Percentiles rank a stretch among this genome's conserved stretches.
phyloP scores from a whole-genome alignment of 2,888 invertebrate genomes.

The Chymomyza amoena region DNA sequence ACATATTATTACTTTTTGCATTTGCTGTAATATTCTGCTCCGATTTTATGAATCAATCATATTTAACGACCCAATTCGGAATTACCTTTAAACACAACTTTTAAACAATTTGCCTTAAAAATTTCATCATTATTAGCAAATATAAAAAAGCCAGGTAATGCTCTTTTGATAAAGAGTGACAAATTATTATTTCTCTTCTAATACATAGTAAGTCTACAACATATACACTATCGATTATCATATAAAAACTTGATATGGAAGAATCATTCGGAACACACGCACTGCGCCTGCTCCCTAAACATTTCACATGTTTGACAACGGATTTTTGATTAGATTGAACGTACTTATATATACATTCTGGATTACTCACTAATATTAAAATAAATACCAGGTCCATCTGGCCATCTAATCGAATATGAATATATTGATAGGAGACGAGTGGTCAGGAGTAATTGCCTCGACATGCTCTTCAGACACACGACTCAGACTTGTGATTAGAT shows the following conservation, averaged over 20 bases:
- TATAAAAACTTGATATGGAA: background rate
- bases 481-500: background rate
- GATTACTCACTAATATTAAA: background rate
- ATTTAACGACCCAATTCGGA: background rate
- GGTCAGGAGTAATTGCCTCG: background rate
- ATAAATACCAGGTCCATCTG: background rate
- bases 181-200: background rate
- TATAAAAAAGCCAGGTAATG: background rate
- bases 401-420: background rate
- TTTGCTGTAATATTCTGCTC: background rate
- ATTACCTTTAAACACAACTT: background rate
- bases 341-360: background rate
- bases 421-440: background rate
- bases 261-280: background rate
- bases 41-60: background rate
- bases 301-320: background rate
- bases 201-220: background rate
- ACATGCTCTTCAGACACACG: background rate
- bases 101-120: background rate
- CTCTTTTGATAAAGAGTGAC: background rate
- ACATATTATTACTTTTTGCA: too few relatives aligned
- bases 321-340: background rate
- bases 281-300: background rate
- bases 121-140: background rate
- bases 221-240: background rate